Base-by-base conservation (phyloP, 1,140 invertebrate genomes). In the Rhysida immarginata region DNA sequence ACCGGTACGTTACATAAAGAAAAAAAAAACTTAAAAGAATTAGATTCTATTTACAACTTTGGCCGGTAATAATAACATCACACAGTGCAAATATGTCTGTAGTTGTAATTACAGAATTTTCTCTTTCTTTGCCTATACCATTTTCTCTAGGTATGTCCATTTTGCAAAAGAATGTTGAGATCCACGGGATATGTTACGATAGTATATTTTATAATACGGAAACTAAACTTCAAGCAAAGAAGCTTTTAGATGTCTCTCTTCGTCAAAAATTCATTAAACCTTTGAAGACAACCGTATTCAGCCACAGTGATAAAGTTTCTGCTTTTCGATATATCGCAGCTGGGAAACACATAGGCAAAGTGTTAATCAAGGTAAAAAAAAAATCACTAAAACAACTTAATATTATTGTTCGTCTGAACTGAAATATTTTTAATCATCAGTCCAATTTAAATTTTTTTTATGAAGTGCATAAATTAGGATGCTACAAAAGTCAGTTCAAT, bases 301-400 rank as follows among this genome's bases (percentile, higher is more conserved):
- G 63, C 20, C 66, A 68, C 29, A 62, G 71, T 54, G 62, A 75
- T 53, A 64, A 74, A 14, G 76, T 78, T 59, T 65, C 71, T 43
- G 77, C 76, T 11, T 79, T 78, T 63, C 60, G 72, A 51, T 77
- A 68, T 58, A 86, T 92, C 80, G 81, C 85, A 2, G 77, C 81
- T 57, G 88, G 87, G 16, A 88, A 88, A 72, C 88, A 92, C 67
- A 85, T 89, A 55, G 88, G 88, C 57, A 92, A 92, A 77, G 84
- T 87, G 43, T 53, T 70, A 25, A 63, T 68, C n/a, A 26, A 64
- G 63, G 61, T 72, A n/a, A 51, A 63, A 43, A 66, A n/a, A n/a
- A n/a, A n/a, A n/a, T n/a, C n/a, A n/a, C n/a, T n/a, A n/a, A n/a
- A n/a, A n/a, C n/a, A n/a, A n/a, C n/a, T n/a, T n/a, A n/a, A n/a